Conservation (phyloP, 1,140 invertebrate species). For the Trachymyrmex cornetzi region DNA sequence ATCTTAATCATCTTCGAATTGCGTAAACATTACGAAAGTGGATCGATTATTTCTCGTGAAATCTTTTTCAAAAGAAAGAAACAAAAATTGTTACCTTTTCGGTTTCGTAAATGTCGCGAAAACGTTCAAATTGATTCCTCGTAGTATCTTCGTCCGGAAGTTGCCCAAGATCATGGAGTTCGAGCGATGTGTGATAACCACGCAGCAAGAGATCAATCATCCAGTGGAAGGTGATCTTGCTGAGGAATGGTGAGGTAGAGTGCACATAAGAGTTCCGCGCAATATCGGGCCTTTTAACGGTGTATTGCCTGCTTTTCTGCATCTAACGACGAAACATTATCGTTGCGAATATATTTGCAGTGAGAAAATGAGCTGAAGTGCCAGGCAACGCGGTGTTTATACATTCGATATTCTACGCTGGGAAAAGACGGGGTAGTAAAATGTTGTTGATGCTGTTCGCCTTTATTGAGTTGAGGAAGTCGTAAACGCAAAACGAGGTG, state of each 20-base stretch:
- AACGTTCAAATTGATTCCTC: conserved; percentile 86
- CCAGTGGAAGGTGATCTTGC: conserved; percentile 93
- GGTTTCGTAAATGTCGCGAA: conserved; percentile 86
- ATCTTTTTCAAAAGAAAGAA: neutral
- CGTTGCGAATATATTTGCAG: conserved; percentile 13
- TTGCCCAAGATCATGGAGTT: conserved; percentile 90
- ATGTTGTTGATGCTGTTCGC: neutral
- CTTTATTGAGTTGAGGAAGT: conserved; percentile 27
- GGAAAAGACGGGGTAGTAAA: conserved; percentile 18
- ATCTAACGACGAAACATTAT: conserved; percentile 70
- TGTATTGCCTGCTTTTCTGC: conserved; percentile 70
- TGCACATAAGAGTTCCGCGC: conserved; percentile 72
- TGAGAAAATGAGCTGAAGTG: neutral
- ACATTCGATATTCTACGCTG: conserved; percentile 21
- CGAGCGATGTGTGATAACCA: conserved; percentile 90
- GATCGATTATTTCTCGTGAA: neutral
- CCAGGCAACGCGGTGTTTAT: conserved; percentile 30
- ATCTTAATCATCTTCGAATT: neutral
- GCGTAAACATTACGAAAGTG: neutral
- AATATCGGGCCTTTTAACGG: conserved; percentile 54
- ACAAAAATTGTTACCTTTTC: conserved; percentile 83
- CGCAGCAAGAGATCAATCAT: conserved; percentile 89
- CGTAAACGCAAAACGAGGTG: conserved; percentile 11
- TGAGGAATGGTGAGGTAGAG: conserved; percentile 70
- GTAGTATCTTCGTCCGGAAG: conserved; percentile 90